These are phyloP conservation scores for Drosophila ironensis DNA, from an alignment of 1,140 invertebrate species.

Conservation along the genomic window DNA sequence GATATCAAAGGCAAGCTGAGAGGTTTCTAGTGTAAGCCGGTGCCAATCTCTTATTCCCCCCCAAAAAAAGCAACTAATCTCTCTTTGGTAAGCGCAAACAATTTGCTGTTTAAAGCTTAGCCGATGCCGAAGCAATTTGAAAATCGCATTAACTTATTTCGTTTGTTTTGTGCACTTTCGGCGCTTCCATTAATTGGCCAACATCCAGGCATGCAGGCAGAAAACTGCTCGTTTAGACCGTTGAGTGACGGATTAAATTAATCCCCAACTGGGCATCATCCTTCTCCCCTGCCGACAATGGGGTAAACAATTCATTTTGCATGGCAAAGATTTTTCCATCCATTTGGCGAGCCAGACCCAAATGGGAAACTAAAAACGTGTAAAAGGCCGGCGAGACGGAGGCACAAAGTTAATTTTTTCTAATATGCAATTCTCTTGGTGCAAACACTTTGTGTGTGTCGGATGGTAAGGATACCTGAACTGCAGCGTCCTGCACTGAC, in stretches of 20 bases:
- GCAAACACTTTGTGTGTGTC: slow-evolving; percentile 50
- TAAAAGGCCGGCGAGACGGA: not conserved
- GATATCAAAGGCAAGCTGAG: too few species aligned
- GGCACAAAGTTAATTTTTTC: slow-evolving; percentile 71
- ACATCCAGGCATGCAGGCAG: slow-evolving; percentile 20
- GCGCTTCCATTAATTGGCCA: slow-evolving; percentile 26
- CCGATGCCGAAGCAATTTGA: slow-evolving; percentile 27
- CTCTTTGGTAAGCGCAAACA: slow-evolving; percentile 15
- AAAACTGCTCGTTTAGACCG: slow-evolving; percentile 42
- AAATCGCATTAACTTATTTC: slow-evolving; percentile 37
- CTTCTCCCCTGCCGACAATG: slow-evolving; percentile 10
- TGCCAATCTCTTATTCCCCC: not conserved
- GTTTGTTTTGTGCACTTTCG: slow-evolving; percentile 29
- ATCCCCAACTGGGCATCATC: slow-evolving; percentile 6
- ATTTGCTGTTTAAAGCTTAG: slow-evolving; percentile 28
- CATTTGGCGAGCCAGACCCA: slow-evolving; percentile 46
- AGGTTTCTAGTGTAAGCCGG: slow-evolving; percentile 23
- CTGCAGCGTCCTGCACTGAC: not conserved
- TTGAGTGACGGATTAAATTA: slow-evolving; percentile 50
- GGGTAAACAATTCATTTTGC: slow-evolving; percentile 53
- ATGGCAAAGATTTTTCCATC: slow-evolving; percentile 57
- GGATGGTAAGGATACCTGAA: slow-evolving; percentile 3
- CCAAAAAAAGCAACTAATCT: slow-evolving; percentile 12
- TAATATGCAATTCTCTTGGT: slow-evolving; percentile 69
- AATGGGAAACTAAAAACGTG: slow-evolving; percentile 20